phyloP scores from a whole-genome alignment of 2,113 vertebrate species.

The Furnarius figulus region DNA sequence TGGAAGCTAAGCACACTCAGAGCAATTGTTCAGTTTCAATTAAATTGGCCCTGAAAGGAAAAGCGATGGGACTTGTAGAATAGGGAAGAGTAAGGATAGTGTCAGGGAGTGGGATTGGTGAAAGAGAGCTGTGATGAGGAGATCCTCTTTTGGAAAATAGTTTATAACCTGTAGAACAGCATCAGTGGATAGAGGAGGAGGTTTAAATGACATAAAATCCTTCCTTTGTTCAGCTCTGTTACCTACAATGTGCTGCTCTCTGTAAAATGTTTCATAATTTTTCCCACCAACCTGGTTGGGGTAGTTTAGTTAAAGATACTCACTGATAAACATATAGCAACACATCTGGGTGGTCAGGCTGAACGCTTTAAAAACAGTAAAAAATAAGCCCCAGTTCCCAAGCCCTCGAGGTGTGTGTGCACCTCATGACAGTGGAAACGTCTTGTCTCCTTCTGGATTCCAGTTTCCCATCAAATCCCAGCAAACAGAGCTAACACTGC shows the following conservation, averaged over 20 bases:
- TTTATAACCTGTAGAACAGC: background rate
- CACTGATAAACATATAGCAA: background rate
- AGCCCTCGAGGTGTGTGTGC: background rate
- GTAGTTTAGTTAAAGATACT: background rate
- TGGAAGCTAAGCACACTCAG: background rate
- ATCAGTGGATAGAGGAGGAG: background rate
- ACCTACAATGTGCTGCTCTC: background rate
- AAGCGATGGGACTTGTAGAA: background rate
- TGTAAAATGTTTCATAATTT: background rate
- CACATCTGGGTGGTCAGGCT: background rate
- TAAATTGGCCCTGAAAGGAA: background rate
- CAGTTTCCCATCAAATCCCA: background rate
- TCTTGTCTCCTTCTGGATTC: background rate
- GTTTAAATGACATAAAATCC: background rate
- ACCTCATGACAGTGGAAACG: background rate
- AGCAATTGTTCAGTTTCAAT: background rate
- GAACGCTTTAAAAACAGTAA: background rate
- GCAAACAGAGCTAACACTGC: background rate
- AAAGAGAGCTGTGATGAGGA: background rate
- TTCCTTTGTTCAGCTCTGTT: background rate
- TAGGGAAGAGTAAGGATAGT: background rate
- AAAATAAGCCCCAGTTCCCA: rapidly evolving
- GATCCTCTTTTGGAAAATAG: background rate
- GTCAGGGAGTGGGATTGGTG: background rate
- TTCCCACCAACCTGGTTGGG: background rate